Base-by-base conservation (phyloP, 2,888 invertebrate genomes). In the Philopedon plagiatum region DNA sequence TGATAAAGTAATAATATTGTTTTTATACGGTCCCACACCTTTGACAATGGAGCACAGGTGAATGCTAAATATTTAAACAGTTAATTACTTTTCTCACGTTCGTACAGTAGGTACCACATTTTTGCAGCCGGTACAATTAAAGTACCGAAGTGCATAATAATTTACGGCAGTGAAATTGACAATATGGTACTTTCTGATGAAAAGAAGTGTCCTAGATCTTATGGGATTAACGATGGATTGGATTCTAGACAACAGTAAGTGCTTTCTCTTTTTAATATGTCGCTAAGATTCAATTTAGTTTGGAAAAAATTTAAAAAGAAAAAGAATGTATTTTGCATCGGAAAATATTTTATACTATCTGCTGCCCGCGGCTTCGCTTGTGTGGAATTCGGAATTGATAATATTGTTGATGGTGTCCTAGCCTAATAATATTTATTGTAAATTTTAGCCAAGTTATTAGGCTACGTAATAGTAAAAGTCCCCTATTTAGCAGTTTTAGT, bases 141-240 rank as follows among this genome's bases (percentile, higher is more conserved):
- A 11, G 18, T 34, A 49, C 18, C 29, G 29, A 46, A 61, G 29
- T 46, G 21, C n/a, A 46, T 29, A 29, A 29, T 13, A 29, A 51
- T 46, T 32, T 9, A 39, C 5, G n/a, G n/a, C 2, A 32, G 29
- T 46, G 34, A 46, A 46, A 32, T 62, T 49, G 32, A 2, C 54
- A 69, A 49, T 49, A 70, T 70, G 70, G 70, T 63, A 19, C 32
- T 70, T 13, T 23, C 70, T 5, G 70, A 70, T 29, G 11, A 58
- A 19, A 70, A 58, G 18, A 64, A 70, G 39, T 63, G 70, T 46
- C 63, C 63, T 11, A 70, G 51, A 51, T 70, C 64, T n/a, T 70
- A 70, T 58, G 63, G 70, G 13, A 70, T 70, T 19, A 63, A 54
- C 63, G 54, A 44, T 23, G 54, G 15, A 37, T 5, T 15, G 1